Conservation (phyloP, 2,888 invertebrate genomes). For the Agonopterix alstromeriana region DNA sequence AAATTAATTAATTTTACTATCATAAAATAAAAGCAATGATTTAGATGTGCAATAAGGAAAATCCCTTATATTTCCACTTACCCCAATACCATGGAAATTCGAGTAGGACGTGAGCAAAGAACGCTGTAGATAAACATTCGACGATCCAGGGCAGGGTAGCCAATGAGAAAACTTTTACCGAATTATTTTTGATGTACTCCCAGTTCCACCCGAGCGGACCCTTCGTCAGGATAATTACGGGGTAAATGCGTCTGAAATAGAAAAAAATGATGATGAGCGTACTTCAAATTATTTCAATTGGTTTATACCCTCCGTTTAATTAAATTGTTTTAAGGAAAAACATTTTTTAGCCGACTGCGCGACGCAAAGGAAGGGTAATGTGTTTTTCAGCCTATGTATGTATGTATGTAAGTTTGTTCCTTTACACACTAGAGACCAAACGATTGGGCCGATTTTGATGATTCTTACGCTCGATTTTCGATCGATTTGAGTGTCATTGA, state of each 20-base stretch:
- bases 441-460: too few species aligned
- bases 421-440: too few species aligned
- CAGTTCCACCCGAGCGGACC: slow-evolving; percentile 69
- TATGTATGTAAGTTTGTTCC: too few species aligned
- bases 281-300: neutral
- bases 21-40: too few species aligned
- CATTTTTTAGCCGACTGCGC: too few species aligned
- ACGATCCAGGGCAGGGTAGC: slow-evolving; percentile 67
- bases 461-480: too few species aligned
- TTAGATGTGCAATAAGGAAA: too few species aligned
- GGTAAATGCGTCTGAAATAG: slow-evolving; percentile 62
- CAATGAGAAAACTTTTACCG: slow-evolving; percentile 66
- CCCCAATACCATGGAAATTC: slow-evolving; percentile 72
- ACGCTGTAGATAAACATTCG: slow-evolving; percentile 62
- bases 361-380: too few species aligned
- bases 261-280: slow-evolving; percentile 10
- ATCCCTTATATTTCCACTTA: slow-evolving; percentile 27
- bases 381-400: too few species aligned
- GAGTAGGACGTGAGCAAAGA: slow-evolving; percentile 57
- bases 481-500: too few species aligned
- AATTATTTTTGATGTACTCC: slow-evolving; percentile 67
- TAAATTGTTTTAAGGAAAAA: too few species aligned
- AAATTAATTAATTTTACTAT: too few species aligned
- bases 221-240: slow-evolving; percentile 67
- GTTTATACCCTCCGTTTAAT: neutral